These are phyloP conservation scores for Pheosia gnoma DNA, from an alignment of 2,888 invertebrate genomes.

Conservation along the genomic window DNA sequence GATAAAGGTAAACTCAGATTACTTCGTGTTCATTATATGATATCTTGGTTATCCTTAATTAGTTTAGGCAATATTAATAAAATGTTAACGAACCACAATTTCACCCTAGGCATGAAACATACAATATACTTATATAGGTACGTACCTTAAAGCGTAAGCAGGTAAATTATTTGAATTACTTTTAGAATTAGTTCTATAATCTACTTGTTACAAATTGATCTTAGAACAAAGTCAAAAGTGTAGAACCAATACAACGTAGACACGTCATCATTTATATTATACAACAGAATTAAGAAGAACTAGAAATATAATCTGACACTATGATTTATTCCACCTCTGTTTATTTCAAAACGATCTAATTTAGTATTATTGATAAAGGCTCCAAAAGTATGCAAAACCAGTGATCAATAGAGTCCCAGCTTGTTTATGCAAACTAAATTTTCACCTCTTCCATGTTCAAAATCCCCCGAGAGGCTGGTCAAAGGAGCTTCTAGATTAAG, in stretches of 20 bases:
- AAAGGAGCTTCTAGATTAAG: conserved; percentile 43
- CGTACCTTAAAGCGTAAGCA: no score
- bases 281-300: no score
- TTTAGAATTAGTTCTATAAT: no score
- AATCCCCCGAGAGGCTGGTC: conserved; percentile 30
- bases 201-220: no score
- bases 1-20: not conserved
- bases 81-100: not conserved
- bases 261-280: no score
- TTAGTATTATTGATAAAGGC: conserved; percentile 8
- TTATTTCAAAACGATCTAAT: not conserved
- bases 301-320: no score
- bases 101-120: not conserved
- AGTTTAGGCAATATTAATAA: not conserved
- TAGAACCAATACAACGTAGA: no score
- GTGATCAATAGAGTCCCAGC: conserved; percentile 20
- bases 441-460: conserved; percentile 31
- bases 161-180: no score
- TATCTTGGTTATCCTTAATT: not conserved
- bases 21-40: not conserved
- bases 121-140: not conserved
- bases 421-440: conserved; percentile 36
- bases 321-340: not conserved
- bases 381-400: conserved; percentile 28
- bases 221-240: no score